These are phyloP conservation scores for Limosa lapponica DNA, from an alignment of 2,797 vertebrate genomes.

Conservation along the genomic window DNA sequence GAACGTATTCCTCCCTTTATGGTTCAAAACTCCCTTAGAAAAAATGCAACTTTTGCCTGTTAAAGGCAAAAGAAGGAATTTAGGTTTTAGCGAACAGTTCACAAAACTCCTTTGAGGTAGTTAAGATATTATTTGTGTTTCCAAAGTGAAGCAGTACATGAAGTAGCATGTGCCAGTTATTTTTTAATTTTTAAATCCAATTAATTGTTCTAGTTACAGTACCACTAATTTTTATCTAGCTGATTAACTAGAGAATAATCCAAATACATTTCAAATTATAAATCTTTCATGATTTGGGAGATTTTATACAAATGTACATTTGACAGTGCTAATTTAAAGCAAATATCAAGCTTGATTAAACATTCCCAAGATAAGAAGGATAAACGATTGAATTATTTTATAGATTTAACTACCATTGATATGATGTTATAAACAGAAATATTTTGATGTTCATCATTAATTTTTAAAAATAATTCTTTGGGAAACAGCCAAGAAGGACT, in stretches of 20 bases:
- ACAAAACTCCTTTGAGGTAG: neutral
- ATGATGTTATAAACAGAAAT: constrained; percentile 91
- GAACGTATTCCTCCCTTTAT: neutral
- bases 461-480: constrained; percentile 83
- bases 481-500: constrained; percentile 77
- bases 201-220: constrained; percentile 77
- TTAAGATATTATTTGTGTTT: constrained; percentile 16
- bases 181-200: constrained; percentile 75
- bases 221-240: constrained; percentile 80
- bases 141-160: neutral
- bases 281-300: constrained; percentile 98
- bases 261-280: constrained; percentile 95
- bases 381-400: constrained; percentile 95
- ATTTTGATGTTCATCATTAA: constrained; percentile 89
- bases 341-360: constrained; percentile 98
- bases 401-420: constrained; percentile 89
- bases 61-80: neutral
- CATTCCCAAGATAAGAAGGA: constrained; percentile 90
- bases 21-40: neutral
- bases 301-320: constrained; percentile 96
- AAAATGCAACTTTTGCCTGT: neutral
- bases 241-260: constrained; percentile 94
- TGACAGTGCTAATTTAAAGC: constrained; percentile 96
- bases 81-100: neutral
- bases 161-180: constrained; percentile 3